These are phyloP conservation scores for Neoitamus cyanurus DNA, from an alignment of 2,888 invertebrate species.

Conservation along the genomic window DNA sequence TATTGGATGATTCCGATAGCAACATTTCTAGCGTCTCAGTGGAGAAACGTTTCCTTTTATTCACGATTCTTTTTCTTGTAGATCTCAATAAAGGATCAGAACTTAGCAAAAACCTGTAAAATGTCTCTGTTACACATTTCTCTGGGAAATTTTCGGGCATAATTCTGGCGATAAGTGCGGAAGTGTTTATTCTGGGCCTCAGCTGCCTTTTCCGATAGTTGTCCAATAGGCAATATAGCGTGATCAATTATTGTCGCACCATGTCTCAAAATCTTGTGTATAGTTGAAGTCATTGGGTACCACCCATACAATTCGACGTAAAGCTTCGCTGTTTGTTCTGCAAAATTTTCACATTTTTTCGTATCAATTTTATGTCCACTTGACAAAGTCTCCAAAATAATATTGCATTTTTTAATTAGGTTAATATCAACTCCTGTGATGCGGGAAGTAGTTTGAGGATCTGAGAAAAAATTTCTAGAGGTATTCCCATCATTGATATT, in stretches of 20 bases:
- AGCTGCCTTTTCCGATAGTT: conserved; percentile 56
- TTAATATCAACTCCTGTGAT: conserved; percentile 30
- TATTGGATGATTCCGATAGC: no score
- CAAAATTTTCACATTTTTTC: conserved; percentile 38
- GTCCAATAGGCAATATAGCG: conserved; percentile 57
- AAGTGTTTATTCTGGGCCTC: conserved; percentile 59
- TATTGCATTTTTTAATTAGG: conserved; percentile 29
- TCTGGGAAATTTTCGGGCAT: conserved; percentile 56
- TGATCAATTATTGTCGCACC: conserved; percentile 53
- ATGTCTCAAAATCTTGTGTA: conserved; percentile 28
- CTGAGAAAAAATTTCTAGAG: conserved; percentile 41
- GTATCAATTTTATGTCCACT: conserved; percentile 40
- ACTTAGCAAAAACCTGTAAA: conserved; percentile 39
- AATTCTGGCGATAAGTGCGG: conserved; percentile 53
- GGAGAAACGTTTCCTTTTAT: no score
- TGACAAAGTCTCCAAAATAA: conserved; percentile 37
- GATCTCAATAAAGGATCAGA: neutral
- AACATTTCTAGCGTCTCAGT: no score
- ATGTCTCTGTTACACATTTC: conserved; percentile 50
- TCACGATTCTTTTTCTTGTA: no score
- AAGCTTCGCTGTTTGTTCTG: conserved; percentile 38
- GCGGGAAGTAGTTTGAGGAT: conserved; percentile 36
- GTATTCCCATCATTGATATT: conserved; percentile 50
- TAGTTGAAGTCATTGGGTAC: conserved; percentile 41
- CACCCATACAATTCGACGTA: conserved; percentile 6